phyloP scores from a whole-genome alignment of 2,797 vertebrate species.

The Intellagama lesueurii region DNA sequence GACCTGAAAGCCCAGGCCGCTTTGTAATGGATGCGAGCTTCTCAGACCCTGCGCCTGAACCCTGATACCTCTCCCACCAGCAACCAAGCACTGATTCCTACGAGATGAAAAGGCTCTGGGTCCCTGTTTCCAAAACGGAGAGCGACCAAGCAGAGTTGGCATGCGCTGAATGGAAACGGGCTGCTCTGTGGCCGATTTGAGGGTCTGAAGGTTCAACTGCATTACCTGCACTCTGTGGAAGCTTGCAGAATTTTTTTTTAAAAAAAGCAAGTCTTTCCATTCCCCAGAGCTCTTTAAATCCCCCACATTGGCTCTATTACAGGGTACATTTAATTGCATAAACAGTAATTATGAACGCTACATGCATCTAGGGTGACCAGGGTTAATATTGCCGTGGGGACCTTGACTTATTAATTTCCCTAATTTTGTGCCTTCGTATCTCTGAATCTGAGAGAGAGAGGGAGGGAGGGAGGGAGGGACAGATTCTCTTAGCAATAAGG shows the following conservation, averaged over 20 bases:
- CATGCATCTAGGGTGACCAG: neutral
- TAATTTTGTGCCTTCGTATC: neutral
- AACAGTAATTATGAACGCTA: slow-evolving; percentile 55
- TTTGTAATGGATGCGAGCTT: too few relatives aligned
- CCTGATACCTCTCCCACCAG: too few relatives aligned
- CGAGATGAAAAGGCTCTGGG: neutral
- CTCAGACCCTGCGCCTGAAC: too few relatives aligned
- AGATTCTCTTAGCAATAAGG: neutral
- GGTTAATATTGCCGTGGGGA: slow-evolving; percentile 54
- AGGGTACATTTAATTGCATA: slow-evolving; percentile 56
- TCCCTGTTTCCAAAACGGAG: neutral
- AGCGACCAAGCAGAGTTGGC: fast-evolving
- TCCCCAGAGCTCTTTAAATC: neutral
- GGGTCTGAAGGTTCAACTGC: neutral
- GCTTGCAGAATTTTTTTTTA: slow-evolving; percentile 40
- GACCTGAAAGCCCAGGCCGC: neutral
- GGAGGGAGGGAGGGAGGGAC: neutral
- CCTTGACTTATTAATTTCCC: slow-evolving; percentile 41
- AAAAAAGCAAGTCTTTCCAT: neutral
- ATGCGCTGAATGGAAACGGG: too few relatives aligned
- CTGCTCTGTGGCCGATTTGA: too few relatives aligned
- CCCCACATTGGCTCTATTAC: slow-evolving; percentile 38
- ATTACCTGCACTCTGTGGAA: neutral
- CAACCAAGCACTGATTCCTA: neutral
- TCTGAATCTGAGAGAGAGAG: neutral